phyloP scores from a whole-genome alignment of 2,797 vertebrate genomes.

The Brachyrhaphis roseni region DNA sequence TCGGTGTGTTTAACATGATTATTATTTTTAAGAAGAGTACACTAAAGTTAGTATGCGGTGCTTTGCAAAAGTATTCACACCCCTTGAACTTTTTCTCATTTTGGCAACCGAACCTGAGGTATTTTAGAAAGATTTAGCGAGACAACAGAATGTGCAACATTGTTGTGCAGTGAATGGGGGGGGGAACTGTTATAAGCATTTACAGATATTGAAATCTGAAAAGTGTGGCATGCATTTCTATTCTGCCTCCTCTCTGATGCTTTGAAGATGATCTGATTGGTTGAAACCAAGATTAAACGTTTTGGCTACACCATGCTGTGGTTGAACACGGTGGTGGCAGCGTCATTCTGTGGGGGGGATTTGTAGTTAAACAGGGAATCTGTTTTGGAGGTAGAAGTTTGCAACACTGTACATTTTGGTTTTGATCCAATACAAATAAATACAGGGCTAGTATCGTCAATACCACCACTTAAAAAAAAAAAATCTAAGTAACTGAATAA shows the following conservation, averaged over 20 bases:
- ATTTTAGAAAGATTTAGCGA: not conserved
- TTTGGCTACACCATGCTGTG: not conserved
- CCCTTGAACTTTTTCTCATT: not conserved
- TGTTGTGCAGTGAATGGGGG: not conserved
- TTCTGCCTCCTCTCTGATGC: not conserved
- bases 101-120: no score
- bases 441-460: no score
- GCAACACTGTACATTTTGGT: no score
- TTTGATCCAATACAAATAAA: no score
- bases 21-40: not conserved
- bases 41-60: not conserved
- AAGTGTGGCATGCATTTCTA: not conserved
- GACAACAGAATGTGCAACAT: not conserved
- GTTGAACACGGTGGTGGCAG: not conserved
- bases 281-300: not conserved
- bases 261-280: not conserved
- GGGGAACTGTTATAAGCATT: not conserved
- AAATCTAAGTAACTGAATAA: no score
- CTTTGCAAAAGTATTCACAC: not conserved
- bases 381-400: not conserved
- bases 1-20: not conserved
- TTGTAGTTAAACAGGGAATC: not conserved
- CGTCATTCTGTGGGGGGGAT: not conserved
- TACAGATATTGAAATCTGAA: not conserved
- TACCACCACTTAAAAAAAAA: no score